A percentile compares a stretch with the other conserved stretches of the same genome.
Conservation (phyloP, 2,888 invertebrate genomes). For the Linyphia triangularis region DNA sequence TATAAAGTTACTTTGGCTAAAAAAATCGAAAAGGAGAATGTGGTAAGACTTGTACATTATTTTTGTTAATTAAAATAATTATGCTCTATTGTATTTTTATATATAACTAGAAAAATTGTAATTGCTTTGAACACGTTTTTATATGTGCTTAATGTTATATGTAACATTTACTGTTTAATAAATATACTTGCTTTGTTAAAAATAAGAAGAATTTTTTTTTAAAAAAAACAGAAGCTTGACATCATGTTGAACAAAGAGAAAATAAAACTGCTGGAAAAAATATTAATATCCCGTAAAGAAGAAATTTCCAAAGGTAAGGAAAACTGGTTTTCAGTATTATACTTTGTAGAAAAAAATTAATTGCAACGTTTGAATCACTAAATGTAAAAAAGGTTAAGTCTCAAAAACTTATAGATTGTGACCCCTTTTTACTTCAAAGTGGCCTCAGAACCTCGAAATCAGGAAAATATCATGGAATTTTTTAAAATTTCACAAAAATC, state of each 20-base stretch:
- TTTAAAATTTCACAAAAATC: too few species aligned
- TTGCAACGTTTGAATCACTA: too few species aligned
- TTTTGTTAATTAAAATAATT: background rate
- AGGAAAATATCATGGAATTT: too few species aligned
- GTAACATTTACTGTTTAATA: background rate
- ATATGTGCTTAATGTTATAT: background rate
- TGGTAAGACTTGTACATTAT: conserved; percentile 34
- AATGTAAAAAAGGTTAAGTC: too few species aligned
- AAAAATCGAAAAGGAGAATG: conserved; percentile 47
- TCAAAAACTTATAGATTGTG: too few species aligned
- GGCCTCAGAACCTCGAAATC: too few species aligned
- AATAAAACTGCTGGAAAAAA: conserved; percentile 31
- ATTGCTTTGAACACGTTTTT: background rate
- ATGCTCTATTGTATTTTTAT: background rate
- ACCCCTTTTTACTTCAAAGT: too few species aligned
- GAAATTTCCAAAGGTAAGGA: conserved; percentile 31
- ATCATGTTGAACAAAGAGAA: conserved; percentile 38
- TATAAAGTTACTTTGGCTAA: conserved; percentile 38
- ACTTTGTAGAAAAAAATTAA: too few species aligned
- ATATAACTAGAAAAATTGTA: background rate
- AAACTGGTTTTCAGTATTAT: too few species aligned
- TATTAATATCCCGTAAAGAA: conserved; percentile 14
- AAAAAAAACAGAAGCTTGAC: conserved; percentile 38
- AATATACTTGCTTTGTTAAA: background rate
- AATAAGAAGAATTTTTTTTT: conserved; percentile 30